Evolutionary conservation across 2,113 vertebrate genomes (phyloP), one percentile per base, ranked within the genome.

Genomic region (Oxygymnocypris stewartii): DNA sequence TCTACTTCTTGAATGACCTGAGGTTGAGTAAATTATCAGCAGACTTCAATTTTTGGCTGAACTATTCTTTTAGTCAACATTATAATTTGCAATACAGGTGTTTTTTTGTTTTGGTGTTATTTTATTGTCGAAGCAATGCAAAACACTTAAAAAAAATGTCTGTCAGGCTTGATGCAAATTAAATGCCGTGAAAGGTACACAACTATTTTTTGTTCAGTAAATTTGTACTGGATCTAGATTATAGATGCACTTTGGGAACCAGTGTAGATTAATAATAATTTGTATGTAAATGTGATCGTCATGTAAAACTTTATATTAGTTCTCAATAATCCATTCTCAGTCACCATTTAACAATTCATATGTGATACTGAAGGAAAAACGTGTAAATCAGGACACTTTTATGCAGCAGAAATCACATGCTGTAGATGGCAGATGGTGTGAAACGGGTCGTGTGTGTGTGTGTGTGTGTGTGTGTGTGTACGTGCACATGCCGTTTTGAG

Each of bases 351-450:
- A 54, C 47, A 31, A 18, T 20, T 78, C 6, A 10, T 54, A 4
- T 5, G 13, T 54, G 47, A 47, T 47, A 8, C 23, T 44, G 42
- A 75, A 74, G 42, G 37, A 14, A 47, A 47, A 76, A 49, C 6
- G 1, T 25, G 6, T 44, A 47, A 47, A 49, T 76, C 73, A 76
- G 73, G 42, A 75, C 13, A 14, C 23, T 7, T 47, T 49, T 76
- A 25, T 76, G 42, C 18, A 23, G 23, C 73, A 47, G 37, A 76
- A 77, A 49, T 31, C 44, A 0, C 74, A 54, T 51, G 44, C 25
- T 78, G 75, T 28, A 78, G 76, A 77, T 77, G 44, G 74, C 23
- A 25, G 42, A 31, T 78, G 76, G 76, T 78, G 49, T 78, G 76
- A 78, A 78, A 78, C n/a, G 2, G 9, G 25, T 28, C 3, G 16